Percentiles rank a stretch among this genome's conserved stretches.
These are phyloP conservation scores for Helogale parvula DNA, from an alignment of 2,113 vertebrate genomes.

Conservation along the genomic window DNA sequence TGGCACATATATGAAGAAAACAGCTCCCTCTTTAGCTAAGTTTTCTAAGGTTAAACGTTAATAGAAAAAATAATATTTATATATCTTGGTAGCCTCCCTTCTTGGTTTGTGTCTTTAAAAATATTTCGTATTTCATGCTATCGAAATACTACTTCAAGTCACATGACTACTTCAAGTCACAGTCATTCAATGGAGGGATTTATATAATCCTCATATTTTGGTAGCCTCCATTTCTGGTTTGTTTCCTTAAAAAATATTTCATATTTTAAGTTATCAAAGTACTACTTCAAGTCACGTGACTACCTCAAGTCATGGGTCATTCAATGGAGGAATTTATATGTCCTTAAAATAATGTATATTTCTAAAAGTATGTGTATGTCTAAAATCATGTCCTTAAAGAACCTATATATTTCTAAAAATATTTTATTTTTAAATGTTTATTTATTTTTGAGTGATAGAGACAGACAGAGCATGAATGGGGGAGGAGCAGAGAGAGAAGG, in stretches of 20 bases:
- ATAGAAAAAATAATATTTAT: neutral
- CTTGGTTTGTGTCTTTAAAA: constrained; percentile 43
- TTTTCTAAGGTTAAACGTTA: constrained; percentile 3
- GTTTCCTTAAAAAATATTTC: no score
- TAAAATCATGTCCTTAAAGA: neutral
- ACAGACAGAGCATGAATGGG: no score
- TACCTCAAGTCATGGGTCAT: neutral
- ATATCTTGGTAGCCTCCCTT: neutral
- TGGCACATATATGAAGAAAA: constrained; percentile 23
- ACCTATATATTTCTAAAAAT: neutral
- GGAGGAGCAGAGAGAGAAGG: no score
- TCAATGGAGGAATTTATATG: neutral
- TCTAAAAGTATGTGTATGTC: neutral
- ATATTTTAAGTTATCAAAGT: neutral
- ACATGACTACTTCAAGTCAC: no score
- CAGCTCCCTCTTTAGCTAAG: neutral
- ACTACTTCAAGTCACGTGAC: no score
- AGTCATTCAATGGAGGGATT: neutral
- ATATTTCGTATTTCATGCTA: neutral
- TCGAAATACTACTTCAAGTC: neutral
- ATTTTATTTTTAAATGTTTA: neutral
- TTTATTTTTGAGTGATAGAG: no score
- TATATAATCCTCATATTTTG: neutral
- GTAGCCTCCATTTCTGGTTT: no score
- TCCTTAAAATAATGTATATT: neutral